These are phyloP conservation scores for Eulithis prunata DNA, from an alignment of 2,888 invertebrate species.

Conservation along the genomic window DNA sequence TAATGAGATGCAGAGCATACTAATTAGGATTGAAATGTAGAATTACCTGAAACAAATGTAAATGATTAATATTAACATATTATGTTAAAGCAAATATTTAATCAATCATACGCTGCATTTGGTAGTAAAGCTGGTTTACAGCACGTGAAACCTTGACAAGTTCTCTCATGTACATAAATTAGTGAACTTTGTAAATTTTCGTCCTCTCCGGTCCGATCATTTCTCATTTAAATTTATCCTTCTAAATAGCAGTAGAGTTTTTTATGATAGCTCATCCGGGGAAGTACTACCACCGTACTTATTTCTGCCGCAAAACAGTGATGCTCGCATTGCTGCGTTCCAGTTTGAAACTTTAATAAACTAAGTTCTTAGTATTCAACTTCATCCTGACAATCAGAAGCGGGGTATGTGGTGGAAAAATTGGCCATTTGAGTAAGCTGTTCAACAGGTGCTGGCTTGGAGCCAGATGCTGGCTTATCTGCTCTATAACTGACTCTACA, in stretches of 20 bases:
- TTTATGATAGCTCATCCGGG: no score
- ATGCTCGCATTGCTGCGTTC: no score
- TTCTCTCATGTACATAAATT: no score
- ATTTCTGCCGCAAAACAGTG: no score
- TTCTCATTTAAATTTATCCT: no score
- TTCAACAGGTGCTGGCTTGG: slow-evolving; percentile 73
- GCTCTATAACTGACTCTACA: slow-evolving; percentile 50
- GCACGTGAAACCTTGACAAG: no score
- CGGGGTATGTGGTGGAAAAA: slow-evolving; percentile 39
- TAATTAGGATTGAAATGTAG: slow-evolving; percentile 34
- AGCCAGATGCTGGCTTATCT: slow-evolving; percentile 57
- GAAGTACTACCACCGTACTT: no score
- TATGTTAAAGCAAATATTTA: slow-evolving; percentile 29
- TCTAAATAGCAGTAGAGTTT: no score
- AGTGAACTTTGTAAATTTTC: no score
- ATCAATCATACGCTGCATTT: slow-evolving; percentile 20
- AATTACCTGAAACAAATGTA: slow-evolving; percentile 43
- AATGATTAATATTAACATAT: slow-evolving; percentile 35
- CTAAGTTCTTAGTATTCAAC: slow-evolving; percentile 1
- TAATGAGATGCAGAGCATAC: slow-evolving; percentile 35
- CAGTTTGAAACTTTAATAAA: no score
- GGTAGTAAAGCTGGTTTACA: no score
- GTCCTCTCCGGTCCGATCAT: no score
- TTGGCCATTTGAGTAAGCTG: slow-evolving; percentile 45
- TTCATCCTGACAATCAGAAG: slow-evolving; percentile 11